Percentiles rank a stretch among this genome's conserved stretches.
These are phyloP conservation scores for Pollenia angustigena DNA, from an alignment of 2,888 invertebrate genomes.

Conservation along the genomic window DNA sequence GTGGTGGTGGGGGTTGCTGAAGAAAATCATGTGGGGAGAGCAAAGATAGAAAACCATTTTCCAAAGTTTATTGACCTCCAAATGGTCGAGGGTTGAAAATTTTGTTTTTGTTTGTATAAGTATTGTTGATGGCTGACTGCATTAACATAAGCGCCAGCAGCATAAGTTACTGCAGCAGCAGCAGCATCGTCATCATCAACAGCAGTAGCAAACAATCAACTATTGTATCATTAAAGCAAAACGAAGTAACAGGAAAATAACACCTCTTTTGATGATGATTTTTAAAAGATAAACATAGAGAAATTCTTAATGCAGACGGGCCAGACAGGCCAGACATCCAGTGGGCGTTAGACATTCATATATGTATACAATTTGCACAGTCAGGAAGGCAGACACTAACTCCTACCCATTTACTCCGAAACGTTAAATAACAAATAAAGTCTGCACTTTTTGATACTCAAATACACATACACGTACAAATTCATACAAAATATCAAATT, in stretches of 20 bases:
- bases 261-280: constrained; percentile 56
- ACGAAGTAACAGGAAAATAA: constrained; percentile 53
- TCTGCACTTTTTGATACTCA: constrained; percentile 44
- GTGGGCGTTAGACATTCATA: constrained; percentile 31
- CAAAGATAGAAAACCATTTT: constrained; percentile 62
- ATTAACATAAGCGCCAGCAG: constrained; percentile 26
- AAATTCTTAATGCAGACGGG: constrained; percentile 55
- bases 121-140: constrained; percentile 55
- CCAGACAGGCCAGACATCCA: constrained; percentile 47
- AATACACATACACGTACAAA: background rate
- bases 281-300: constrained; percentile 61
- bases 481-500: constrained; percentile 63
- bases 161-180: background rate
- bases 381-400: constrained; percentile 66
- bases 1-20: background rate
- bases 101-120: constrained; percentile 48
- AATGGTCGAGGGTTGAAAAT: constrained; percentile 72
- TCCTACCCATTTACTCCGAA: constrained; percentile 50
- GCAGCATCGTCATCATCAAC: constrained; percentile 25
- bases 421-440: constrained; percentile 62
- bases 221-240: constrained; percentile 6
- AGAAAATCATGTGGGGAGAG: constrained; percentile 36
- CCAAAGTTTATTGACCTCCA: constrained; percentile 72
- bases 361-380: constrained; percentile 20
- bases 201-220: constrained; percentile 9